phyloP scores from a whole-genome alignment of 2,888 invertebrate genomes.

The Neria commutata region DNA sequence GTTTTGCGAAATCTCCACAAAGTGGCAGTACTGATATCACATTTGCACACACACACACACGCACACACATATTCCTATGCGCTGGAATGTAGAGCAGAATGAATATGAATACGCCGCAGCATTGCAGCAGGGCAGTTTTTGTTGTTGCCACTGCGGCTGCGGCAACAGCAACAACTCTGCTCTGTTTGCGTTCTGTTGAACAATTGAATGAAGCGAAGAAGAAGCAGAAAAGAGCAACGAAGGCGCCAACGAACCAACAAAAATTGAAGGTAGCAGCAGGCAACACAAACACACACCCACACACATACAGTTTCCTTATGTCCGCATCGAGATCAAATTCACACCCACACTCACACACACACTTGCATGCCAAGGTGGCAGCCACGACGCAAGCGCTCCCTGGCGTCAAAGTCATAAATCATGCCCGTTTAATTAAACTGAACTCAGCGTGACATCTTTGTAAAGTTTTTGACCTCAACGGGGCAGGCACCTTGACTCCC shows the following conservation, averaged over 20 bases:
- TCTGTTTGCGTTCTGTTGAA: no score
- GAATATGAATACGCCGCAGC: no score
- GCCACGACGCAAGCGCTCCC: neutral
- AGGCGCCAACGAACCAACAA: neutral
- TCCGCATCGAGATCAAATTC: no score
- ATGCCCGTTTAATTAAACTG: slow-evolving; percentile 49
- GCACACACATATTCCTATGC: neutral
- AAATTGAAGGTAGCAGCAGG: neutral
- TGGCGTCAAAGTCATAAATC: slow-evolving; percentile 43
- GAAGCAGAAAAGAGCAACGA: no score
- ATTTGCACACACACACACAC: slow-evolving; percentile 7
- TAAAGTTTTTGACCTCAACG: neutral
- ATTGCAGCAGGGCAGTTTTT: no score
- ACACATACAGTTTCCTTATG: no score
- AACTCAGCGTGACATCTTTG: slow-evolving; percentile 13
- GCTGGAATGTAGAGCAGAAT: no score
- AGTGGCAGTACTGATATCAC: slow-evolving; percentile 45
- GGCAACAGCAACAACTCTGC: no score
- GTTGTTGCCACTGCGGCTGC: no score
- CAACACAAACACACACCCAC: neutral
- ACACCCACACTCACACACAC: neutral
- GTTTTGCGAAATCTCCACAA: slow-evolving; percentile 34
- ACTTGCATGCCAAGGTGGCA: neutral
- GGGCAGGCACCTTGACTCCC: no score
- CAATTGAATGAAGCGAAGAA: no score